Base-by-base conservation (phyloP, 2,113 vertebrate species). In the Bettongia penicillata region DNA sequence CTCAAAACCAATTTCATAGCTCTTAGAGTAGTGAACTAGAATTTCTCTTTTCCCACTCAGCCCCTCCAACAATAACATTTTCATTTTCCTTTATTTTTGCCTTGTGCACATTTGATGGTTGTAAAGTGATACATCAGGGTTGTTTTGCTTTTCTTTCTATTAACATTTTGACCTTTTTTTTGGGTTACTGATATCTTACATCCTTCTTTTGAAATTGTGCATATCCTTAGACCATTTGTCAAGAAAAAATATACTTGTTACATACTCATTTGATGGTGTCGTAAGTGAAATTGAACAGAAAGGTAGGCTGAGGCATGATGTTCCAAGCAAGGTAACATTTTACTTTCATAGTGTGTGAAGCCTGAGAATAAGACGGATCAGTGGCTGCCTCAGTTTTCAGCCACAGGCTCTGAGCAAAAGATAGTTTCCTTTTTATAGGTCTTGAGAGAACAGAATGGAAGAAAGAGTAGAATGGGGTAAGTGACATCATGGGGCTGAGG, bases 121-220 rank as follows among this genome's bases (percentile, higher is more conserved):
- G 68, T 43, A 43, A 84, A n/a, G 68, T 84, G 68, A 77, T 77
- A n/a, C 37, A n/a, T 77, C 16, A 77, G 68, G 37, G 14, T 8
- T 23, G 16, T 22, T 77, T 77, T 43, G 37, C 37, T 77, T 77
- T 77, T 77, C 23, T 19, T 23, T 77, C 16, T 77, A 22, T 77
- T 77, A 77, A 43, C 68, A 22, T 77, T n/a, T 68, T 68, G 37
- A 43, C n/a, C 61, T n/a, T 68, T 68, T n/a, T n/a, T 16, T 7
- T 12, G 0, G 37, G 5, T 84, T 84, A 37, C 8, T 43, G 68
- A 48, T 84, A 77, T 91, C 25, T 95, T 93, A 31, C 92, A 94
- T 95, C 95, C 0, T 43, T 92, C 6, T 92, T 96, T 31, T 53
- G 24, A 91, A 91, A 95, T 95, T 28, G 50, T 12, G 49, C 90